These are phyloP conservation scores for Unio pictorum DNA, from an alignment of 2,888 invertebrate genomes.

Conservation along the genomic window DNA sequence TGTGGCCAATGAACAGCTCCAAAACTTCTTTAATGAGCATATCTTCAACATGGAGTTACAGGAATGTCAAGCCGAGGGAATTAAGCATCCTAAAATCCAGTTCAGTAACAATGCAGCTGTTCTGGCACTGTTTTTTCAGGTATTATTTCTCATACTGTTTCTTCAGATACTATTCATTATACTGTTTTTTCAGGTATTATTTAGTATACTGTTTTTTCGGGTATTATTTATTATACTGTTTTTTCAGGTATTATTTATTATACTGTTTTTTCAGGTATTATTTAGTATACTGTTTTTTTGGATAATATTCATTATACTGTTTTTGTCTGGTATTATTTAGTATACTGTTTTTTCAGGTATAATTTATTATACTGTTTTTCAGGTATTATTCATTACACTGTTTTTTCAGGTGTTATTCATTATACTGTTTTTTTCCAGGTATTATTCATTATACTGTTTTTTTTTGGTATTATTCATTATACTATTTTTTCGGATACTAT, in stretches of 20 bases:
- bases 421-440: too few species aligned
- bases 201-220: conserved; percentile 50
- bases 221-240: conserved; percentile 26
- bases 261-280: background rate
- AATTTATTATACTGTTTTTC: conserved; percentile 25
- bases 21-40: conserved; percentile 67
- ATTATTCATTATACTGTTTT: too few species aligned
- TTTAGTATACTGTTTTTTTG: conserved; percentile 48
- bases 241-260: background rate
- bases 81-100: conserved; percentile 54
- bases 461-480: too few species aligned
- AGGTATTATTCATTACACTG: too few species aligned
- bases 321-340: background rate
- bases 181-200: background rate
- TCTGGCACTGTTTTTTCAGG: conserved; percentile 60
- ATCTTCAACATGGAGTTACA: conserved; percentile 62
- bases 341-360: background rate
- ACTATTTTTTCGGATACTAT: too few species aligned
- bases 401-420: conserved; percentile 50
- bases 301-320: conserved; percentile 30
- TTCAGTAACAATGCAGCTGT: conserved; percentile 61
- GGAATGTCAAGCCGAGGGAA: conserved; percentile 61
- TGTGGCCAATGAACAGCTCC: conserved; percentile 68
- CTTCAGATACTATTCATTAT: background rate
- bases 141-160: conserved; percentile 14